phyloP scores from a whole-genome alignment of 2,888 invertebrate genomes.

The Leistus spinibarbis region DNA sequence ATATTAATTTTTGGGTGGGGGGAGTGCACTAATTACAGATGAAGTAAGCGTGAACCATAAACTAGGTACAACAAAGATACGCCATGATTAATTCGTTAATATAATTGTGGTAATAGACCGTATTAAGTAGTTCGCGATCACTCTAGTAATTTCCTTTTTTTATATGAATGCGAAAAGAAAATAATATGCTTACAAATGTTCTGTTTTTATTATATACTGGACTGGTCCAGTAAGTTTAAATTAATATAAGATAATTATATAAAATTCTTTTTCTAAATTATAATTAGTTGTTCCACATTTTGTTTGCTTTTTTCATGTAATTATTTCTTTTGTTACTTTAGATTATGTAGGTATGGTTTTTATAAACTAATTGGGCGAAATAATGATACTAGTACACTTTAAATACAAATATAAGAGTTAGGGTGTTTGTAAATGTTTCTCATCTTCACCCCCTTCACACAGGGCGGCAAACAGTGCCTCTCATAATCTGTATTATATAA shows the following conservation, averaged over 20 bases:
- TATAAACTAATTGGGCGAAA: too few relatives aligned
- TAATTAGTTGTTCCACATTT: neutral
- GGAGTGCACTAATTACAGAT: constrained; percentile 30
- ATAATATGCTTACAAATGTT: neutral
- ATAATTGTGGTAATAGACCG: constrained; percentile 35
- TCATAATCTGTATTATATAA: too few relatives aligned
- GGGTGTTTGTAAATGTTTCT: too few relatives aligned
- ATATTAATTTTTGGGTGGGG: constrained; percentile 5
- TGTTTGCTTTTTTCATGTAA: neutral
- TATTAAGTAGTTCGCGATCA: constrained; percentile 21
- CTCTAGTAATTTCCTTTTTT: constrained; percentile 17
- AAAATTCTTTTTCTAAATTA: neutral
- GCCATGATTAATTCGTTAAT: constrained; percentile 21
- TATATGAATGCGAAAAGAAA: neutral
- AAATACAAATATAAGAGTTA: too few relatives aligned
- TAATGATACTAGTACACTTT: too few relatives aligned
- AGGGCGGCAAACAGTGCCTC: too few relatives aligned
- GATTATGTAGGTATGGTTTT: neutral
- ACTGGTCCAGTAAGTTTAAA: constrained; percentile 6
- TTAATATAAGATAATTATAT: neutral
- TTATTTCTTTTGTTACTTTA: neutral
- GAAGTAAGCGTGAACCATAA: constrained; percentile 29
- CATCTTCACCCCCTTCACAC: too few relatives aligned
- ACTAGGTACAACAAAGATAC: constrained; percentile 7
- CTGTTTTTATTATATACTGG: neutral